Evolutionary conservation across 1,140 invertebrate genomes (phyloP), one percentile per base, ranked within the genome.

Genomic region (Drosophila punjabiensis): DNA sequence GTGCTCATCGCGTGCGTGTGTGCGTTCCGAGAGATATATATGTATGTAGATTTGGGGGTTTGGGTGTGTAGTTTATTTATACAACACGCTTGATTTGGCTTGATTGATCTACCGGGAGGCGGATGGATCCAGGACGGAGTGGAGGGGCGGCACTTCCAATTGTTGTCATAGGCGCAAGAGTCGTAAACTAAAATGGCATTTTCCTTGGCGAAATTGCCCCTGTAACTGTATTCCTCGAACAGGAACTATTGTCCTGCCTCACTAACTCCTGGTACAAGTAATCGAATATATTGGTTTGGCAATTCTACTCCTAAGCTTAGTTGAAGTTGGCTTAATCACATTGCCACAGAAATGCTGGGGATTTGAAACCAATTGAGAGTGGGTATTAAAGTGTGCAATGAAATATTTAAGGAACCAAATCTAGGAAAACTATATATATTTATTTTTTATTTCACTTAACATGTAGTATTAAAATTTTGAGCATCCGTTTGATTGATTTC

Each of bases 21-120:
- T 66, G 41, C 32, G 35, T 52, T 37, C 41, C 52, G 3, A 9
- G 13, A 20, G 9, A 30, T 11, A 16, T 65, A 48, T 16, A 37
- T 43, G 18, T 37, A 20, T 9, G 18, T 45, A 41, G 59, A 52
- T 39, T 35, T 62, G 41, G 43, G 58, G 32, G 41, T 33, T 32
- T 58, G 52, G 73, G 48, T 58, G 66, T 59, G 52, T 56, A 59
- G 50, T 53, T 45, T 76, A 78, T 69, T 78, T 78, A 78, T 61
- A 78, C 75, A 78, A 78, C 76, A 78, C 52, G 75, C 76, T 78
- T 78, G 76, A 78, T 78, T 78, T 78, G 56, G 75, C 76, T 78
- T 78, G 76, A 78, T 78, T 78, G 76, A 78, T 78, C 76, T 63
- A 45, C 56, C 14, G 45, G 53, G 62, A 68, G 52, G 11, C 45